These are phyloP conservation scores for Campylorhamphus procurvoides DNA, from an alignment of 2,113 vertebrate species.

Conservation along the genomic window DNA sequence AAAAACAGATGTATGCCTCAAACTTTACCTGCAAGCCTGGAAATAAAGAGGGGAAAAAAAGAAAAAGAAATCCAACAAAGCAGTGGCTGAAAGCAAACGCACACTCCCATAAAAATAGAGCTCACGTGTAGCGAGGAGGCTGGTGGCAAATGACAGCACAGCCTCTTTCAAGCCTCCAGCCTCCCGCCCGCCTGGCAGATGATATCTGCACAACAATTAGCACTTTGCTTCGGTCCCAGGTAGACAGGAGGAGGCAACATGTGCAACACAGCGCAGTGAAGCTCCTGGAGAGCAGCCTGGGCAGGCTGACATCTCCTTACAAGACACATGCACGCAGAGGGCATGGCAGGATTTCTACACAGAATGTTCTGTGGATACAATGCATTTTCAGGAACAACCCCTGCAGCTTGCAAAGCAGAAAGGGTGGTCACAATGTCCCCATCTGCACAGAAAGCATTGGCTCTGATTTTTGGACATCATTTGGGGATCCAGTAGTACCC, in stretches of 20 bases:
- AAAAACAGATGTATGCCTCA: slow-evolving; percentile 36
- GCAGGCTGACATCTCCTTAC: neutral
- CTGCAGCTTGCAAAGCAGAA: neutral
- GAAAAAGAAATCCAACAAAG: slow-evolving; percentile 45
- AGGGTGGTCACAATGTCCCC: neutral
- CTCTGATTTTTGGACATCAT: neutral
- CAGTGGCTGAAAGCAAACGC: slow-evolving; percentile 5
- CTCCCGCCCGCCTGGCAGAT: slow-evolving; percentile 46
- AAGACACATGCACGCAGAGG: rapidly evolving
- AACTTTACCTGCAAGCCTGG: slow-evolving; percentile 36
- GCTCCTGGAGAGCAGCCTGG: neutral
- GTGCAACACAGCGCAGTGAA: neutral
- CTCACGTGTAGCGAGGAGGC: slow-evolving; percentile 49
- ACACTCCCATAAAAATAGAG: slow-evolving; percentile 43
- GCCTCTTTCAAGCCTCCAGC: slow-evolving; percentile 50
- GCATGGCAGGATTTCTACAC: neutral
- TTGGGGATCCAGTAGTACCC: neutral
- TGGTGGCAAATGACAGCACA: slow-evolving; percentile 38
- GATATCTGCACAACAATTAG: slow-evolving; percentile 55
- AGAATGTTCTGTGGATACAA: rapidly evolving
- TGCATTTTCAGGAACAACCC: neutral
- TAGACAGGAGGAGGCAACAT: slow-evolving; percentile 35
- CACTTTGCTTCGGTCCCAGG: slow-evolving; percentile 27
- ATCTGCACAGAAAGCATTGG: neutral
- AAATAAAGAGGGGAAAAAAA: neutral